A percentile compares a stretch with the other conserved stretches of the same genome.
Evolutionary conservation across 2,113 vertebrate genomes (phyloP).

Genomic region (Microtus montanus): DNA sequence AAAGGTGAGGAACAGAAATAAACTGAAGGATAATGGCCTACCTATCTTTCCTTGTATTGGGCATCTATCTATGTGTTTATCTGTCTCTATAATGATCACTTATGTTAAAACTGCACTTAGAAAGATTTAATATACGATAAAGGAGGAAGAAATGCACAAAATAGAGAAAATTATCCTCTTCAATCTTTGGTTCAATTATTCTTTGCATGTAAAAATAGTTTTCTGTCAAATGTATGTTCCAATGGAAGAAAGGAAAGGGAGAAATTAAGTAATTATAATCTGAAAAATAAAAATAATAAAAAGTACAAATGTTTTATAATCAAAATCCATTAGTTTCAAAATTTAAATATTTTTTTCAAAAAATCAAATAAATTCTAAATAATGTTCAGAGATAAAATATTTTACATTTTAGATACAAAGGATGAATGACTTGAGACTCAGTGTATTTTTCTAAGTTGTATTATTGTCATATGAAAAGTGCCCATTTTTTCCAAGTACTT

Average conservation of each 20-base stretch:
- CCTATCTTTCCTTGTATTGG: not conserved
- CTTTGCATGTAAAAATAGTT: not conserved
- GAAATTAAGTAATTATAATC: not conserved
- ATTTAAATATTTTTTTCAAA: conserved; percentile 19
- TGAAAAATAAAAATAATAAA: not conserved
- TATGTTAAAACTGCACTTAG: not conserved
- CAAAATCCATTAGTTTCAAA: not conserved
- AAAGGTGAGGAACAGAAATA: not conserved
- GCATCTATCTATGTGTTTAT: not conserved
- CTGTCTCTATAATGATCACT: not conserved
- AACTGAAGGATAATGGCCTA: not conserved
- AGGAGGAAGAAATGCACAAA: not conserved
- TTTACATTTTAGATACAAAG: conserved; percentile 19
- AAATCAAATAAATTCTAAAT: not conserved
- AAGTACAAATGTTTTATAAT: conserved; percentile 23
- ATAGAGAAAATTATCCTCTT: not conserved
- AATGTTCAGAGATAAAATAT: conserved; percentile 32
- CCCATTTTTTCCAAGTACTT: not conserved
- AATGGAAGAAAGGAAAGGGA: not conserved
- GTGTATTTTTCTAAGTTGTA: conserved; percentile 24
- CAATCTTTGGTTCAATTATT: not conserved
- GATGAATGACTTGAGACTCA: conserved; percentile 18
- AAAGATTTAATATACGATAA: not conserved
- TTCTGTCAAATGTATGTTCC: not conserved
- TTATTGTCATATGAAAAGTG: not conserved